Base-by-base conservation (phyloP, 2,113 vertebrate species). In the Leptobrachium ailaonicum region DNA sequence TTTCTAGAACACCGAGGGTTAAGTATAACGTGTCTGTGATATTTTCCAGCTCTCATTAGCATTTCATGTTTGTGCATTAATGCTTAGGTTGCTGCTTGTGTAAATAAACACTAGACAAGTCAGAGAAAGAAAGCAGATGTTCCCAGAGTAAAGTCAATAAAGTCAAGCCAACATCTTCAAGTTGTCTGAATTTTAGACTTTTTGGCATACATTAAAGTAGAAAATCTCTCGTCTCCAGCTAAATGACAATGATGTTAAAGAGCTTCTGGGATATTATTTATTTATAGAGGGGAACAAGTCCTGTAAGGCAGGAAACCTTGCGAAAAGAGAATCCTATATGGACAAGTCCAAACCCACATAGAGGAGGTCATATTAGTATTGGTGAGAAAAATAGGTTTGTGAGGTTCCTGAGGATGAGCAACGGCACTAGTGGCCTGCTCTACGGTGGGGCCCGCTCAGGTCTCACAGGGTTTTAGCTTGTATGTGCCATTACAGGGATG, bases 21-120 rank as follows among this genome's bases (percentile, higher is more conserved):
- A 71, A 60, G 50, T 62, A 14, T 9, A 40, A 40, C 40, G 20
- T 32, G 8, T 71, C 54, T 4, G 42, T 44, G 66, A 60, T 41
- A 11, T 45, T 43, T 70, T 60, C 50, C 45, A 76, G 75, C 75
- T 67, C 64, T 58, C 14, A 56, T 50, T 62, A 41, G 32, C 74
- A 76, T 76, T n/a, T 69, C 56, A 42, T 62, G 54, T 45, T 77
- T 77, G 43, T 77, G 54, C 76, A 71, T 62, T 77, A 60, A 77
- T 77, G 76, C 20, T 71, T 78, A 63, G 43, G 20, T 62, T 71
- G 54, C 56, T 77, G 67, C 54, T 70, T 63, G 4, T 70, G 53
- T 70, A 77, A 69, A 77, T 69, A 77, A 71, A 77, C 56, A 60
- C 56, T 12, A 77, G 54, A 40, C 2, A 73, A 67, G 63, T 41